phyloP scores from a whole-genome alignment of 1,140 invertebrate species.

The Drosophila ercepeae region DNA sequence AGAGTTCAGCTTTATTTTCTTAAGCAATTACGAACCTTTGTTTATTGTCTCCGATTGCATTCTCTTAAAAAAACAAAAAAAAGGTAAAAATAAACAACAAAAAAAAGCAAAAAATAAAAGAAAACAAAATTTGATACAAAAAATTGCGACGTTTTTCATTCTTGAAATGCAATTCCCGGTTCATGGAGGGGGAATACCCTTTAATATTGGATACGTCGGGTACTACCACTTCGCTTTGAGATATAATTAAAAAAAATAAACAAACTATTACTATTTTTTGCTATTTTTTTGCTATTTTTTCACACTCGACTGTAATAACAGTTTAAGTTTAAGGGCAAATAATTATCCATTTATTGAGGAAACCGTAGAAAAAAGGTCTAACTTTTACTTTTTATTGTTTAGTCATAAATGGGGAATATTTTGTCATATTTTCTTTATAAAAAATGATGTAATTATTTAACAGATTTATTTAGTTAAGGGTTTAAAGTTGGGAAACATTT shows the following conservation, averaged over 20 bases:
- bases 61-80: neutral
- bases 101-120: neutral
- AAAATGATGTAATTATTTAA: too few relatives aligned
- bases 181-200: neutral
- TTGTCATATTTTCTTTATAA: too few relatives aligned
- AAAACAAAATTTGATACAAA: neutral
- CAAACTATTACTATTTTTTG: too few relatives aligned
- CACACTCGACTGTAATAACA: too few relatives aligned
- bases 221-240: too few relatives aligned
- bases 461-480: too few relatives aligned
- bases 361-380: too few relatives aligned
- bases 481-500: too few relatives aligned
- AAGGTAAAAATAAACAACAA: neutral
- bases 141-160: constrained; percentile 32
- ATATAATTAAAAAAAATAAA: neutral
- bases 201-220: neutral
- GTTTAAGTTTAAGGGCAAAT: neutral
- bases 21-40: constrained; percentile 5
- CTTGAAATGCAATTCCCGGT: constrained; percentile 7
- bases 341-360: neutral
- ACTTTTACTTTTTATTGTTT: too few relatives aligned
- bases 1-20: neutral
- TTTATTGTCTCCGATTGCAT: neutral
- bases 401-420: too few relatives aligned
- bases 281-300: neutral